A percentile compares a stretch with the other conserved stretches of the same genome.
Conservation (phyloP, 2,797 vertebrate genomes). For the Carduelis carduelis region DNA sequence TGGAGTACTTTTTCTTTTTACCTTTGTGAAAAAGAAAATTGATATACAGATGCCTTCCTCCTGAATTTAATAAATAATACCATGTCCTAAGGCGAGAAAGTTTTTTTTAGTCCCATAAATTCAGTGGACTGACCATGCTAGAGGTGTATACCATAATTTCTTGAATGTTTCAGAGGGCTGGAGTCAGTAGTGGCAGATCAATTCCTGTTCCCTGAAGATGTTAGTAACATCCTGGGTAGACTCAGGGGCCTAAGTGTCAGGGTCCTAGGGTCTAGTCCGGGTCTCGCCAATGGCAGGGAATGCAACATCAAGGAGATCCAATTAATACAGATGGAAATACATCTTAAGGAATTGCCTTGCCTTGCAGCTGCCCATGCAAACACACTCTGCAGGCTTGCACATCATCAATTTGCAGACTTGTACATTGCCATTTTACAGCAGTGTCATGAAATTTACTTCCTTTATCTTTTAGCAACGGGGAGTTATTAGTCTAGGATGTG, state of each 20-base stretch:
- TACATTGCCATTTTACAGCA: background rate
- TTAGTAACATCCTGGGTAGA: background rate
- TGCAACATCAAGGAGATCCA: background rate
- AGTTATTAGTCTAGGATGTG: background rate
- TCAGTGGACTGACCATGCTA: background rate
- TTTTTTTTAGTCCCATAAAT: background rate
- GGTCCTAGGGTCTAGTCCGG: background rate
- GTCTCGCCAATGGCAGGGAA: background rate
- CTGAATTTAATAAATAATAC: background rate
- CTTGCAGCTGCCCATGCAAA: background rate
- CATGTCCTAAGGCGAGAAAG: background rate
- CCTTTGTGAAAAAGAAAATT: background rate
- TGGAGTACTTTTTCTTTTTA: background rate
- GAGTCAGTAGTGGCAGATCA: fast-evolving
- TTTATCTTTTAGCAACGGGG: background rate
- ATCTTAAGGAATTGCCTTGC: background rate
- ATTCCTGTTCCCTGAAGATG: background rate
- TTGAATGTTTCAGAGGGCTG: background rate
- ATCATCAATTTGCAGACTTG: background rate
- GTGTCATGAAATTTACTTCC: background rate
- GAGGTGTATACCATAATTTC: background rate
- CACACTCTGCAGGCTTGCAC: background rate
- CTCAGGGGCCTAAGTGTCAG: background rate
- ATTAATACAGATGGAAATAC: background rate
- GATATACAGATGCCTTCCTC: background rate